Conservation (phyloP, 2,797 vertebrate species). For the Rhabdomys pumilio region DNA sequence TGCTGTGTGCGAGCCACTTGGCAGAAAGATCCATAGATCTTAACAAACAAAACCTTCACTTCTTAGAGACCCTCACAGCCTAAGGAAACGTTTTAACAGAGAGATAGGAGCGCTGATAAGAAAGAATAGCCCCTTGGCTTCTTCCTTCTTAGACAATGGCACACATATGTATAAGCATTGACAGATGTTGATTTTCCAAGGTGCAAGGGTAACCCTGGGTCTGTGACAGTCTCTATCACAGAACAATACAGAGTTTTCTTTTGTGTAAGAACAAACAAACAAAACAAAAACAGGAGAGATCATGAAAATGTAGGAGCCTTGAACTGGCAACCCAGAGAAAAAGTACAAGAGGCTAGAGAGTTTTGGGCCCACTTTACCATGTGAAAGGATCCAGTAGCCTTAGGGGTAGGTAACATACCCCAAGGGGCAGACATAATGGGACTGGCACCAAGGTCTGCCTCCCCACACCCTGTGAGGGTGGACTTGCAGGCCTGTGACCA, state of each 20-base stretch:
- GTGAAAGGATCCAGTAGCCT: not conserved
- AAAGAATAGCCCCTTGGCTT: slow-evolving; percentile 31
- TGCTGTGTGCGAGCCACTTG: not conserved
- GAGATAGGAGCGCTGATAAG: not conserved
- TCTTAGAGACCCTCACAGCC: not conserved
- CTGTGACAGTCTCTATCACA: not conserved
- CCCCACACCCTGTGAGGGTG: not conserved
- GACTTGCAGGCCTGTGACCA: not conserved
- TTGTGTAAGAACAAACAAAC: not conserved
- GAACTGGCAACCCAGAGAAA: not conserved
- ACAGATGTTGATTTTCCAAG: not conserved
- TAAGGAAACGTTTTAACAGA: slow-evolving; percentile 7
- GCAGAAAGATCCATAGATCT: slow-evolving; percentile 38
- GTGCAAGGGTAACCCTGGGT: not conserved
- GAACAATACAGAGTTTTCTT: slow-evolving; percentile 23
- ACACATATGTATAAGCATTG: not conserved
- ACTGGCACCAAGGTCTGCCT: not conserved
- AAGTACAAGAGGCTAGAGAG: not conserved
- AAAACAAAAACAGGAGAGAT: not conserved
- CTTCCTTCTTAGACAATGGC: slow-evolving; percentile 52
- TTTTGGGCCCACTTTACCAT: not conserved
- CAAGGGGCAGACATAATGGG: not conserved
- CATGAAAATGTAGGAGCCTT: not conserved
- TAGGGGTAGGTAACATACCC: not conserved
- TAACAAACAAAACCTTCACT: slow-evolving; percentile 48